phyloP scores from a whole-genome alignment of 2,113 vertebrate genomes.

The Scatophagus argus region DNA sequence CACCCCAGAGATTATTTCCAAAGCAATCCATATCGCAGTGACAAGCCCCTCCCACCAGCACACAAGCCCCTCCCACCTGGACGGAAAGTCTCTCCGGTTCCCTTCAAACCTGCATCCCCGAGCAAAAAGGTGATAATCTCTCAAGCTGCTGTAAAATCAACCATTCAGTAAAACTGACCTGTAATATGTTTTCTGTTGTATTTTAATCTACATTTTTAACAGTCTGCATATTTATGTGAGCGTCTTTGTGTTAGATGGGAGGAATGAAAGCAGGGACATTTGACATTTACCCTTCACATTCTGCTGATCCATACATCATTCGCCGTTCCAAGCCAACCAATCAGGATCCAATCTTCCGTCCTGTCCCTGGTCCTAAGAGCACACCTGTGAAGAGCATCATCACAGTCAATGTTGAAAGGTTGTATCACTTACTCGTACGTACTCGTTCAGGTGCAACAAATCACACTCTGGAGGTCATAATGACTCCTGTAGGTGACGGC shows the following conservation, averaged over 20 bases:
- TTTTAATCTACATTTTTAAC: neutral
- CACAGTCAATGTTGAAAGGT: conserved; percentile 86
- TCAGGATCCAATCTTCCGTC: conserved; percentile 82
- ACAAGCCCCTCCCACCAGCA: conserved; percentile 81
- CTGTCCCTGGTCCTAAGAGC: conserved; percentile 84
- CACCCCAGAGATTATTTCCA: conserved; percentile 90
- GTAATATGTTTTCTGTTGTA: neutral
- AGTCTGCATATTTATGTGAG: neutral
- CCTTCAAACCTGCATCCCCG: conserved; percentile 91
- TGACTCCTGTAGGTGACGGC: no score
- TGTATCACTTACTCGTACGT: no score
- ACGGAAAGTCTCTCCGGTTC: conserved; percentile 46
- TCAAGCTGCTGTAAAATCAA: neutral
- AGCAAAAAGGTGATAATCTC: conserved; percentile 84
- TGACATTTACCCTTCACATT: conserved; percentile 84
- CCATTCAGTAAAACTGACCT: no score
- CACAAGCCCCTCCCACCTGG: conserved; percentile 59
- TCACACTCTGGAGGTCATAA: neutral
- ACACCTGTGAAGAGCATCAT: conserved; percentile 86
- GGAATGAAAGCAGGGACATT: conserved; percentile 92
- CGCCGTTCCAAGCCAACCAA: conserved; percentile 49
- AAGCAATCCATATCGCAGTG: conserved; percentile 84
- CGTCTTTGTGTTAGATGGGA: conserved; percentile 76
- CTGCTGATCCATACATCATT: conserved; percentile 76
- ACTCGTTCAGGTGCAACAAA: neutral